Conservation (phyloP, 2,113 vertebrate species). For the Lycaon pictus region DNA sequence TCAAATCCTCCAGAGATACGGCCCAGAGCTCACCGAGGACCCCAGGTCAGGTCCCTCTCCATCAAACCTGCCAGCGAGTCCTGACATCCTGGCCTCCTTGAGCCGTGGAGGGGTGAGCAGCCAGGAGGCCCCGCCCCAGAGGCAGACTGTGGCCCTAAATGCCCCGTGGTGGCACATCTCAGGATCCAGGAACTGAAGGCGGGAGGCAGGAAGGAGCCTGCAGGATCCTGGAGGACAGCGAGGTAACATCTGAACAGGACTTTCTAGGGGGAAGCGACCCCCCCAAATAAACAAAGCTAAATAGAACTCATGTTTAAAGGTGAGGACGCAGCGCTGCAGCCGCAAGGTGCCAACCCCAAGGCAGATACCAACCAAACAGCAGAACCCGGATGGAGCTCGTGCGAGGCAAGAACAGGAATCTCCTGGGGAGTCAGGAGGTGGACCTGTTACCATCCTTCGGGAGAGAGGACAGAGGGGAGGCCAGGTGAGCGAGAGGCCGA, state of each 20-base stretch:
- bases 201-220: not conserved
- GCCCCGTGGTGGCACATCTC: rapidly evolving
- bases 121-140: rapidly evolving
- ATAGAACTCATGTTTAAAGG: rapidly evolving
- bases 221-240: not conserved
- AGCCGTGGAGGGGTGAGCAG: rapidly evolving
- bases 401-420: rapidly evolving
- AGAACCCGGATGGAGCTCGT: rapidly evolving
- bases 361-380: too few relatives aligned
- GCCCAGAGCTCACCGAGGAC: not conserved
- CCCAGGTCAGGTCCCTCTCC: rapidly evolving
- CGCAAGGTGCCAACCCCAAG: rapidly evolving
- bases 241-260: not conserved
- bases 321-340: rapidly evolving
- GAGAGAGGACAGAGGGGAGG: too few relatives aligned
- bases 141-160: rapidly evolving
- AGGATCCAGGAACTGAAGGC: not conserved
- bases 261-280: not conserved
- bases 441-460: rapidly evolving
- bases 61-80: rapidly evolving
- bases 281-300: not conserved
- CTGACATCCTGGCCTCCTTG: rapidly evolving
- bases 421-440: rapidly evolving
- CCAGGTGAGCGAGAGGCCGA: not conserved
- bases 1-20: rapidly evolving